A percentile compares a stretch with the other conserved stretches of the same genome.
Evolutionary conservation across 2,113 vertebrate species (phyloP).

Genomic region (Protomyctophum bolini): DNA sequence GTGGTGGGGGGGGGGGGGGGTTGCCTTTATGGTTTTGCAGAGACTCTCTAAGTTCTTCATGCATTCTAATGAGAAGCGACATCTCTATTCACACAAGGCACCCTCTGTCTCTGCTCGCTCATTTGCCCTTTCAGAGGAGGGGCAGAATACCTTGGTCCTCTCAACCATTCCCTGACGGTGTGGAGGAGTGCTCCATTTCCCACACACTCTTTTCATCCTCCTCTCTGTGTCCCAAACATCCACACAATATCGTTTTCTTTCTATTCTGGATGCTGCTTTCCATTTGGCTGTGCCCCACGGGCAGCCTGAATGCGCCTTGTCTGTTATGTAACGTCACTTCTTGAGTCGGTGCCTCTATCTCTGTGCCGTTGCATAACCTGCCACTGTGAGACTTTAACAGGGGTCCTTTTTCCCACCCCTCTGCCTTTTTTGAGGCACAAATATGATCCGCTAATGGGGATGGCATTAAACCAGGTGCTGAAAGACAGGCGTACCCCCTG

Average conservation of each 20-base stretch:
- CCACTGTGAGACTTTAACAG: slow-evolving; percentile 43
- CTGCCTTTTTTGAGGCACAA: slow-evolving; percentile 52
- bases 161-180: slow-evolving; percentile 11
- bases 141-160: slow-evolving; percentile 45
- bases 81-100: slow-evolving; percentile 65
- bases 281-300: slow-evolving; percentile 56
- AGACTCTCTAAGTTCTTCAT: slow-evolving; percentile 59
- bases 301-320: slow-evolving; percentile 65
- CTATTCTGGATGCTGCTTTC: slow-evolving; percentile 42
- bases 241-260: slow-evolving; percentile 44
- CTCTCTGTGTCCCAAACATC: slow-evolving; percentile 43
- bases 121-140: slow-evolving; percentile 16
- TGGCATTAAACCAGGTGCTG: slow-evolving; percentile 36
- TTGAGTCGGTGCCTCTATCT: slow-evolving; percentile 61
- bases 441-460: slow-evolving; percentile 65
- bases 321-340: slow-evolving; percentile 73
- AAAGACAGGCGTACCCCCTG: slow-evolving; percentile 19
- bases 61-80: slow-evolving; percentile 70
- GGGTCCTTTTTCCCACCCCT: slow-evolving; percentile 36
- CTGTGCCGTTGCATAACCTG: slow-evolving; percentile 63
- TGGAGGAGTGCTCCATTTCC: slow-evolving; percentile 44
- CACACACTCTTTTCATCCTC: slow-evolving; percentile 46
- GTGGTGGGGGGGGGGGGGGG: slow-evolving; percentile 19
- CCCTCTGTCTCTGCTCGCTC: slow-evolving; percentile 48
- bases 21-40: slow-evolving; percentile 47